These are phyloP conservation scores for Caradrina clavipalpis DNA, from an alignment of 2,888 invertebrate genomes.

Conservation along the genomic window DNA sequence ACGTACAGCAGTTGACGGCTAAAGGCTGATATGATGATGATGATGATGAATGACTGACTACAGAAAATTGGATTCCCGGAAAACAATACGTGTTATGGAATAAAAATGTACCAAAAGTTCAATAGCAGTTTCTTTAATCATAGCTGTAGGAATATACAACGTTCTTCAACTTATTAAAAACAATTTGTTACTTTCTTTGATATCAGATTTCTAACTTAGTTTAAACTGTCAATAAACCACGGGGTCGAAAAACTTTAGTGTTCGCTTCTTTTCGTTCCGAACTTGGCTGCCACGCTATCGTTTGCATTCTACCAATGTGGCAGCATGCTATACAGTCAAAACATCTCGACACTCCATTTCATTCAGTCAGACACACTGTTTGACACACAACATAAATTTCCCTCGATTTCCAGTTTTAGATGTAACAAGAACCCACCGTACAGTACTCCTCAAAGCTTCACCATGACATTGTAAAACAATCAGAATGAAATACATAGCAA, in stretches of 20 bases:
- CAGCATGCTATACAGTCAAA: slow-evolving; percentile 18
- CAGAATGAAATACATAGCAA: slow-evolving; percentile 48
- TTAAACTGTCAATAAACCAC: too few relatives aligned
- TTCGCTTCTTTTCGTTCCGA: too few relatives aligned
- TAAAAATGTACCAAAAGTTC: too few relatives aligned
- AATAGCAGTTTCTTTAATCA: too few relatives aligned
- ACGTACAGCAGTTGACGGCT: too few relatives aligned
- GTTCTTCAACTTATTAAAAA: too few relatives aligned
- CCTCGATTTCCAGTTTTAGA: slow-evolving; percentile 12
- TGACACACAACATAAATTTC: slow-evolving; percentile 52
- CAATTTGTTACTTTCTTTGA: too few relatives aligned
- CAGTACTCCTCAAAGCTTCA: slow-evolving; percentile 36
- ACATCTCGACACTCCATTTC: slow-evolving; percentile 28
- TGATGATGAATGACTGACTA: not conserved
- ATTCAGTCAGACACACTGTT: slow-evolving; percentile 40
- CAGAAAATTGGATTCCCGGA: not conserved
- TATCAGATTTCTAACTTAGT: too few relatives aligned
- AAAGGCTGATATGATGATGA: too few relatives aligned
- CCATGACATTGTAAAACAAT: slow-evolving; percentile 50
- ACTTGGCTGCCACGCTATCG: too few relatives aligned
- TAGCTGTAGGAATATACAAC: too few relatives aligned
- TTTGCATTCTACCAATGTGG: not conserved
- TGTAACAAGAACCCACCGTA: slow-evolving; percentile 44
- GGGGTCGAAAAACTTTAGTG: too few relatives aligned
- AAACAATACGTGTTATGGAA: not conserved